Conservation (phyloP, 1,140 invertebrate genomes). For the Pseudomyrmex pallidus region DNA sequence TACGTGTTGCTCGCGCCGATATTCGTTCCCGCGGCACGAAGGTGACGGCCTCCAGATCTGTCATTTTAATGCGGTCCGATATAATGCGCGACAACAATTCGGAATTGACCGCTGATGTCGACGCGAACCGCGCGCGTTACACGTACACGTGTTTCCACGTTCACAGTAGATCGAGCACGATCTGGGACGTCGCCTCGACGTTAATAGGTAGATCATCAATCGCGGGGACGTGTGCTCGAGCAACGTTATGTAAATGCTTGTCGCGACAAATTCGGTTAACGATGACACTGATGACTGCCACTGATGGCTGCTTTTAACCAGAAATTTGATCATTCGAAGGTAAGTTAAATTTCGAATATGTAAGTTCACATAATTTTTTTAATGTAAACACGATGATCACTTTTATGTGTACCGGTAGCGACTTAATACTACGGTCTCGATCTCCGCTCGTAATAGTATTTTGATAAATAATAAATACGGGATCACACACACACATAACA, state of each 20-base stretch:
- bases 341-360: conserved; percentile 6
- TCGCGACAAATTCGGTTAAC: conserved; percentile 41
- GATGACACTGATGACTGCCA: conserved; percentile 8
- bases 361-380: too few relatives aligned
- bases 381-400: too few relatives aligned
- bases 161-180: neutral
- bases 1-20: conserved; percentile 10
- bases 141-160: neutral
- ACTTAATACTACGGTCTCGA: too few relatives aligned
- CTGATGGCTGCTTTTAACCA: neutral
- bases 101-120: conserved; percentile 4
- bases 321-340: neutral
- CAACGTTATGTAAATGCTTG: conserved; percentile 39
- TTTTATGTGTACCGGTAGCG: too few relatives aligned
- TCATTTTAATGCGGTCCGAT: neutral
- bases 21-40: neutral
- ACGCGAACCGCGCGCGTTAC: neutral
- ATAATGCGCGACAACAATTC: conserved; percentile 46
- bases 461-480: too few relatives aligned
- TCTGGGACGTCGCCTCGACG: conserved; percentile 34
- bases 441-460: too few relatives aligned
- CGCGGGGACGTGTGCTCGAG: conserved; percentile 15
- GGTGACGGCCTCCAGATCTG: neutral
- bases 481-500: too few relatives aligned
- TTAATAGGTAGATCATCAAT: conserved; percentile 39